phyloP scores from a whole-genome alignment of 2,888 invertebrate genomes.

The Lasioglossum figueresi region DNA sequence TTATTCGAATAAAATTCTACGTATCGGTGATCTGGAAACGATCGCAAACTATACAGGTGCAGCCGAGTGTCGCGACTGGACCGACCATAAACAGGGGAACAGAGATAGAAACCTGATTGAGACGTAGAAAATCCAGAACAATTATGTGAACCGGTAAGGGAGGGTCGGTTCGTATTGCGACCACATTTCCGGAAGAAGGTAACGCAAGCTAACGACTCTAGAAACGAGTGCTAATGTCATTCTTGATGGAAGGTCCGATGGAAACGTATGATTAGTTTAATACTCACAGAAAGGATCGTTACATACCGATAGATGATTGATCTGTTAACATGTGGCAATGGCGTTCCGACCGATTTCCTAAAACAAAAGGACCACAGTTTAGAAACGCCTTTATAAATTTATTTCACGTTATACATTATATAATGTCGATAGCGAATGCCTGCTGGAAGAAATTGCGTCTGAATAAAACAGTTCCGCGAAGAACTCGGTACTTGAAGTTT shows the following conservation, averaged over 20 bases:
- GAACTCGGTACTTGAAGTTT: not conserved
- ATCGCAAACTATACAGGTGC: not conserved
- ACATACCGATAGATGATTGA: constrained; percentile 72
- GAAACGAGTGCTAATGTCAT: constrained; percentile 17
- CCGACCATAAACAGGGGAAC: not conserved
- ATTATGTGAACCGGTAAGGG: constrained; percentile 23
- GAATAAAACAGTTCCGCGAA: not conserved
- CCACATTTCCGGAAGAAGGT: constrained; percentile 41
- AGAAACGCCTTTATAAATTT: no score
- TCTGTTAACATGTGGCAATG: constrained; percentile 61
- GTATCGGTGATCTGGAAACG: constrained; percentile 1
- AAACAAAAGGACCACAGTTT: constrained; percentile 26
- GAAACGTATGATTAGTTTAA: constrained; percentile 48
- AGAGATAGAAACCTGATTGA: constrained; percentile 50
- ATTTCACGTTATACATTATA: no score
- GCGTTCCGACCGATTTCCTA: constrained; percentile 72
- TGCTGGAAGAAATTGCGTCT: not conserved
- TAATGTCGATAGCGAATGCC: not conserved
- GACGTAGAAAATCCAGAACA: constrained; percentile 57
- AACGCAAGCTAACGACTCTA: constrained; percentile 22
- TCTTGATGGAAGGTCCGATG: constrained; percentile 12
- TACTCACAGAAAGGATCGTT: constrained; percentile 60
- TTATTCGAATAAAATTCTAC: not conserved
- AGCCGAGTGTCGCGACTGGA: not conserved
- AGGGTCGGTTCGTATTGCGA: not conserved